These are phyloP conservation scores for Leptogaster cylindrica DNA, from an alignment of 2,888 invertebrate species.

Conservation along the genomic window DNA sequence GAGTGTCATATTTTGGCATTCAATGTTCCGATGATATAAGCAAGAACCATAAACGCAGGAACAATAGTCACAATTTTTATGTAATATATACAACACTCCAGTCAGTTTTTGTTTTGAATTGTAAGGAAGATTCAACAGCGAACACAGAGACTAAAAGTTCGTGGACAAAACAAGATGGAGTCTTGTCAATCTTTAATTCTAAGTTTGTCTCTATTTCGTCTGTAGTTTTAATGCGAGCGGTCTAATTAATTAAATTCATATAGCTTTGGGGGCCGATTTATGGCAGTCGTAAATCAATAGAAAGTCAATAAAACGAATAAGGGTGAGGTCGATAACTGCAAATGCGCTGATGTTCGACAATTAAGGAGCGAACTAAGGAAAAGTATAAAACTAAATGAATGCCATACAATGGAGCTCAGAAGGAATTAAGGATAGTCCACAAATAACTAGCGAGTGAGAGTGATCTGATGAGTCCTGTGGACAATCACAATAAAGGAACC, in stretches of 20 bases:
- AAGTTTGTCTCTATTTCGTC: too few relatives aligned
- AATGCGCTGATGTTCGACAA: neutral
- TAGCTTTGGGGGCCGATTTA: conserved; percentile 18
- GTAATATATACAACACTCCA: too few relatives aligned
- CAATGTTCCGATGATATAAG: too few relatives aligned
- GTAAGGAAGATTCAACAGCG: too few relatives aligned
- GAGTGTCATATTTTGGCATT: too few relatives aligned
- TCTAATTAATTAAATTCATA: conserved; percentile 35
- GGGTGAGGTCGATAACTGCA: conserved; percentile 26
- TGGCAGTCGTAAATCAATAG: conserved; percentile 29
- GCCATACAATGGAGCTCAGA: neutral
- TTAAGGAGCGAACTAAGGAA: neutral
- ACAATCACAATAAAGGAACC: conserved; percentile 27
- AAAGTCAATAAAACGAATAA: conserved; percentile 32
- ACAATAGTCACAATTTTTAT: too few relatives aligned
- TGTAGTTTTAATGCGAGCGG: conserved; percentile 1
- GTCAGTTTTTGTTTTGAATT: too few relatives aligned
- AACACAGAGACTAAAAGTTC: too few relatives aligned
- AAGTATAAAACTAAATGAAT: conserved; percentile 16
- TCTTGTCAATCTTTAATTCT: too few relatives aligned
- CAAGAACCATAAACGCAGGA: too few relatives aligned
- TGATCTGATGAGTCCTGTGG: conserved; percentile 23
- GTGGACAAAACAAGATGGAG: too few relatives aligned
- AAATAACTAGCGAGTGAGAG: neutral
- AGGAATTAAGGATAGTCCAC: conserved; percentile 16